Evolutionary conservation across 1,140 invertebrate species (phyloP), one percentile per base, ranked within the genome.

Genomic region (Oryctes rhinoceros): DNA sequence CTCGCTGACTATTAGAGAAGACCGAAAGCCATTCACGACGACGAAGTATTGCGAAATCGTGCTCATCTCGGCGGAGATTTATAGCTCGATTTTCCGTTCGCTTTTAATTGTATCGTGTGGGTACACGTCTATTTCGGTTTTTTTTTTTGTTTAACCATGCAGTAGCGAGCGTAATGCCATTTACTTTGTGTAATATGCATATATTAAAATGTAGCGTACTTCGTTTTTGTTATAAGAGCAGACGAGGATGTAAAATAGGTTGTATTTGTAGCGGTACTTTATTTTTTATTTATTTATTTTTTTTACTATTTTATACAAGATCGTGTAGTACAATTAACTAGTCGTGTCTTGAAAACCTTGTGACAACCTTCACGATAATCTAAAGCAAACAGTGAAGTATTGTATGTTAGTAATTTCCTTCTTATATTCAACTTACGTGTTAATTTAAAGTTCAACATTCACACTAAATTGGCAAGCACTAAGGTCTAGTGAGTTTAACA

Each of bases 101-200:
- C 15, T 59, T 59, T 59, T 59, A 59, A 59, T 59, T 59, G n/a
- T 59, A 59, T 59, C 53, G 53, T 59, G 53, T 59, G 53, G 53
- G 53, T 59, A 59, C n/a, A 59, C n/a, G 18, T n/a, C 13, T 59
- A 18, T 10, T 44, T 44, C 15, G 15, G 24, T 30, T 30, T n/a
- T n/a, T 30, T 30, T n/a, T n/a, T 59, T 18, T 59, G 15, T 59
- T 18, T 18, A 59, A 18, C 53, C 3, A 4, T 59, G 7, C n/a
- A 7, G 53, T 59, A 59, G 53, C 18, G 18, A 59, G 53, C 18
- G 18, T 59, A 59, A 59, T 59, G 18, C 53, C n/a, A 59, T n/a
- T 59, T 59, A 59, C 53, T n/a, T 59, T 59, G 53, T 59, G 53
- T 59, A 59, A 59, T 59, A 18, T 59, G 53, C 53, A 59, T 59